These are phyloP conservation scores for Piscicola geometra DNA, from an alignment of 2,888 invertebrate genomes.

Conservation along the genomic window DNA sequence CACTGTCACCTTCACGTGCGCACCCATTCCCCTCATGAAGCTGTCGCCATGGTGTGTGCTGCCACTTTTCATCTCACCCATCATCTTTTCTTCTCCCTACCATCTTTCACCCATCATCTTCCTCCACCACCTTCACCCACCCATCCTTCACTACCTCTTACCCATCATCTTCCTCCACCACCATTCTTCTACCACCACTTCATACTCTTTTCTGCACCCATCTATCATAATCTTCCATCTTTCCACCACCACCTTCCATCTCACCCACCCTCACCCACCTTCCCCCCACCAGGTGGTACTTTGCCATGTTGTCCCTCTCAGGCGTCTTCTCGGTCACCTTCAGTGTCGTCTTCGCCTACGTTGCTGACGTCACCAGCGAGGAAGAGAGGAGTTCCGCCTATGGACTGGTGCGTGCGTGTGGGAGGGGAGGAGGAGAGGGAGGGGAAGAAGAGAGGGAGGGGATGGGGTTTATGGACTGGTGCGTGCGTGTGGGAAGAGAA, in stretches of 20 bases:
- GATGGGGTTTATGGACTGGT: too few species aligned
- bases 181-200: too few species aligned
- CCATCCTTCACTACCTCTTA: too few species aligned
- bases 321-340: slow-evolving; percentile 98
- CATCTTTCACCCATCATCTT: too few species aligned
- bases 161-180: neutral
- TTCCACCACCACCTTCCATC: neutral
- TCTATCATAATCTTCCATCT: too few species aligned
- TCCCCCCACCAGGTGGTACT: slow-evolving; percentile 82
- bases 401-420: slow-evolving; percentile 82
- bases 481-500: neutral
- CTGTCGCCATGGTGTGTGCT: slow-evolving; percentile 79
- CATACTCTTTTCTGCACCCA: too few species aligned
- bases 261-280: too few species aligned
- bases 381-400: slow-evolving; percentile 90
- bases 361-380: slow-evolving; percentile 96
- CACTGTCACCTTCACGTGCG: slow-evolving; percentile 97
- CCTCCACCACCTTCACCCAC: too few species aligned
- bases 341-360: slow-evolving; percentile 98
- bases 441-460: too few species aligned
- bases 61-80: too few species aligned
- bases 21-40: slow-evolving; percentile 96
- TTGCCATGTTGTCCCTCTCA: slow-evolving; percentile 96
- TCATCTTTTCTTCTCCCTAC: too few species aligned
- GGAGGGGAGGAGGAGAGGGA: neutral